phyloP scores from a whole-genome alignment of 1,140 invertebrate genomes.

The Drosophila pandora region DNA sequence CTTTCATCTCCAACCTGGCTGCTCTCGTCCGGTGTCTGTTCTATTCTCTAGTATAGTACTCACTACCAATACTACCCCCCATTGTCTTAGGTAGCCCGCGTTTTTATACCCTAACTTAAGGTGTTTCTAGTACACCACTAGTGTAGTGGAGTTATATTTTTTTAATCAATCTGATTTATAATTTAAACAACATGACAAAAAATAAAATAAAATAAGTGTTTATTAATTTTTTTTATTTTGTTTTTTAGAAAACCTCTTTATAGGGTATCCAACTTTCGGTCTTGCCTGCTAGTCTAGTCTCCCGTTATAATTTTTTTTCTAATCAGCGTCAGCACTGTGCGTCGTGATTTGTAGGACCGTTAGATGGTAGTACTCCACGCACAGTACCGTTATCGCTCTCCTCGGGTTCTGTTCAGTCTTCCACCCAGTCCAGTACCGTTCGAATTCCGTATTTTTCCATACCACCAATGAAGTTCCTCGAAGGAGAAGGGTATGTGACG shows the following conservation, averaged over 20 bases:
- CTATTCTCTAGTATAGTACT: background rate
- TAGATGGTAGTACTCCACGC: constrained; percentile 56
- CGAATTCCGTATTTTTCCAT: constrained; percentile 60
- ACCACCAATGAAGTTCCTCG: constrained; percentile 31
- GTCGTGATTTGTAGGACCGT: constrained; percentile 52
- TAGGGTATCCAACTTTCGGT: background rate
- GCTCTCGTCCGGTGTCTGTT: constrained; percentile 14
- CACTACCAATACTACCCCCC: constrained; percentile 28
- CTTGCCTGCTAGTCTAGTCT: background rate
- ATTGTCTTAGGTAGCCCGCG: constrained; percentile 45
- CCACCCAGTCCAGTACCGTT: constrained; percentile 14
- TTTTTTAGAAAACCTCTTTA: background rate
- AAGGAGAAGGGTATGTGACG: constrained; percentile 23
- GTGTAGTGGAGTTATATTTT: too few relatives aligned
- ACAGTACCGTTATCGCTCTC: constrained; percentile 66
- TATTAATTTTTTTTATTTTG: background rate
- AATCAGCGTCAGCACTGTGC: constrained; percentile 50
- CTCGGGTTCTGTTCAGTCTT: constrained; percentile 28
- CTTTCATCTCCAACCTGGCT: constrained; percentile 52
- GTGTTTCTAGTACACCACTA: too few relatives aligned
- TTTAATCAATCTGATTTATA: too few relatives aligned
- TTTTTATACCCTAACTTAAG: constrained; percentile 30
- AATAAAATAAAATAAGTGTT: too few relatives aligned
- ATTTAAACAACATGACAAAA: too few relatives aligned
- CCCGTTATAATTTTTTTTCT: constrained; percentile 21